Base-by-base conservation (phyloP, 30 jellyfish, hydroid and myxozoan genomes). In the Mastigias papua region DNA sequence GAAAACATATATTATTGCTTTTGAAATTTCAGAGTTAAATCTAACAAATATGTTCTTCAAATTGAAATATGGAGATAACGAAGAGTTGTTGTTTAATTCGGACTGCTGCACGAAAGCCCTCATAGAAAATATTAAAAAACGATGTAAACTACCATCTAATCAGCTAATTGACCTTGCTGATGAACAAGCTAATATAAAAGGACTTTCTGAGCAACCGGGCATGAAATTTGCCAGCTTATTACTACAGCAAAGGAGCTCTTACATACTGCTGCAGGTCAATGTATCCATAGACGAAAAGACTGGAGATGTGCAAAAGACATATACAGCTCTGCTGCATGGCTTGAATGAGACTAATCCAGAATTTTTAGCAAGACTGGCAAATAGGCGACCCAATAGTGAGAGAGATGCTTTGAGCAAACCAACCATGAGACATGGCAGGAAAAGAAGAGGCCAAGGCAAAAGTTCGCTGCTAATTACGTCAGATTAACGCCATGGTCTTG, bases 141-240 rank as follows among this genome's bases (percentile, higher is more conserved):
- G 92, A 13, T 89, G 97, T 90, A 75, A 80, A 7, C 75, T 89
- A 57, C 48, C 84, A 34, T 54, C 80, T 20, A 37, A 67, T 42
- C 95, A 86, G 70, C 34, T 74, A 61, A 93, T 93, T 61, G 98
- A 93, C 70, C 68, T 93, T 15, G 98, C 98, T 48, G 98, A 93
- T 42, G 95, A 88, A 78, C 93, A 88, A 9, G 98, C 97, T 28
- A 50, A 54, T 1, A 92, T 93, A 3, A 94, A 76, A 73, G 88
- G 88, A 63, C 75, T 93, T 0, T 21, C 96, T 21, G 97, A 82
- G 27, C 92, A 84, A 58, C 95, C 98, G 25, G 89, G 46, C 34
- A 68, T 62, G 83, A 81, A 69, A 30, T 93, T 73, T 69, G 98
- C 98, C 29, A 80, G 91, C 46, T 74, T 70, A 31, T 35, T 65